Conservation (phyloP, 2,113 vertebrate genomes). For the Campylomormyrus numenius region DNA sequence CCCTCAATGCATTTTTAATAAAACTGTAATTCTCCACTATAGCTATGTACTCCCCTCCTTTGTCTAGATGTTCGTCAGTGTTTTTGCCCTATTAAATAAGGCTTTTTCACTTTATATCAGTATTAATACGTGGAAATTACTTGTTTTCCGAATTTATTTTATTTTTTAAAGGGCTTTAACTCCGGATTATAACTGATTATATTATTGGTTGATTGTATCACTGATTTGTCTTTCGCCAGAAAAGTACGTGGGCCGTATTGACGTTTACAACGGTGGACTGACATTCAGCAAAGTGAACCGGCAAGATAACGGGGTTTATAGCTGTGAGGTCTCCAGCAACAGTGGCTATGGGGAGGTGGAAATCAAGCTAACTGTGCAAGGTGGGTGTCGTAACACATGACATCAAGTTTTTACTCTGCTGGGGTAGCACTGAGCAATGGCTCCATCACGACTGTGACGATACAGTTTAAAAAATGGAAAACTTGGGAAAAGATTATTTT, state of each 20-base stretch:
- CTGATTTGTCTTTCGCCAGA: slow-evolving; percentile 34
- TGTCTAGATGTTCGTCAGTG: background rate
- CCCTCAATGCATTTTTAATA: background rate
- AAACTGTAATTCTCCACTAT: background rate
- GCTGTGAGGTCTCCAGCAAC: slow-evolving; percentile 52
- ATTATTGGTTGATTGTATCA: background rate
- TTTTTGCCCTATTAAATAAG: background rate
- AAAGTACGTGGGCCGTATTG: slow-evolving; percentile 32
- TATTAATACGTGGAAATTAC: background rate
- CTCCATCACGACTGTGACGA: background rate
- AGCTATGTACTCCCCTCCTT: background rate
- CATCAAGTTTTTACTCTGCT: background rate
- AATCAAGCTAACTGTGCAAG: slow-evolving; percentile 53
- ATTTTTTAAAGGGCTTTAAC: background rate
- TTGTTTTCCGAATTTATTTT: background rate
- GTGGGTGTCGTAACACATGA: slow-evolving; percentile 33
- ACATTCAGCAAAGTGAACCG: slow-evolving; percentile 50
- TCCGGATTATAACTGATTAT: background rate
- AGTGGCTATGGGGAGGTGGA: slow-evolving; percentile 27
- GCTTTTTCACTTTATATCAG: background rate
- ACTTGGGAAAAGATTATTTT: background rate
- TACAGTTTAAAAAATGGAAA: background rate
- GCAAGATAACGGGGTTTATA: slow-evolving; percentile 50
- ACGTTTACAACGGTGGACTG: slow-evolving; percentile 33
- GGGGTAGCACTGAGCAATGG: background rate